Evolutionary conservation across 2,797 vertebrate genomes (phyloP).

Genomic region (Amblyraja radiata): DNA sequence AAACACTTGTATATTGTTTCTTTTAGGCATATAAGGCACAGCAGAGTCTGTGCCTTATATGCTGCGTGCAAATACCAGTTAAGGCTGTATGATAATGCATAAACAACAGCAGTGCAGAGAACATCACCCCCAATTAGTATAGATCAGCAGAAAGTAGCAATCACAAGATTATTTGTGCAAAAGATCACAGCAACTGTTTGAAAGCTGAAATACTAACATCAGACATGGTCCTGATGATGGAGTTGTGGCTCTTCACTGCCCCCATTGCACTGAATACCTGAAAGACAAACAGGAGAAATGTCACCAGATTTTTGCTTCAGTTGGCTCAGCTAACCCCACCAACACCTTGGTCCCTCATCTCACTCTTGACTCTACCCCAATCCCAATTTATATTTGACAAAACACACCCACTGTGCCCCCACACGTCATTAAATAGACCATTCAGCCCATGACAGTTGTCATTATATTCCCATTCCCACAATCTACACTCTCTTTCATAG

Average conservation of each 20-base stretch:
- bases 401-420: too few relatives aligned
- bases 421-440: too few relatives aligned
- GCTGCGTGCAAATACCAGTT: neutral
- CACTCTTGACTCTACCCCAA: neutral
- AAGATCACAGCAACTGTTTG: neutral
- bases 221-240: conserved; percentile 57
- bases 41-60: neutral
- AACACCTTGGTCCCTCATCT: too few relatives aligned
- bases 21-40: neutral
- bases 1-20: neutral
- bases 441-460: neutral
- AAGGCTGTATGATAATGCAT: too few relatives aligned
- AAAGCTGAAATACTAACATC: conserved; percentile 10
- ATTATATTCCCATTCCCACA: neutral
- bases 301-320: neutral
- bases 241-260: conserved; percentile 64
- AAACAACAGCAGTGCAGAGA: neutral
- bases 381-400: neutral
- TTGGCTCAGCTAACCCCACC: too few relatives aligned
- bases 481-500: neutral
- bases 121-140: neutral
- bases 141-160: neutral
- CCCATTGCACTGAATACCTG: conserved; percentile 75
- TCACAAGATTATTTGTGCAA: neutral
- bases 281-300: neutral